phyloP scores from a whole-genome alignment of 2,888 invertebrate species.

The Adineta ricciae region DNA sequence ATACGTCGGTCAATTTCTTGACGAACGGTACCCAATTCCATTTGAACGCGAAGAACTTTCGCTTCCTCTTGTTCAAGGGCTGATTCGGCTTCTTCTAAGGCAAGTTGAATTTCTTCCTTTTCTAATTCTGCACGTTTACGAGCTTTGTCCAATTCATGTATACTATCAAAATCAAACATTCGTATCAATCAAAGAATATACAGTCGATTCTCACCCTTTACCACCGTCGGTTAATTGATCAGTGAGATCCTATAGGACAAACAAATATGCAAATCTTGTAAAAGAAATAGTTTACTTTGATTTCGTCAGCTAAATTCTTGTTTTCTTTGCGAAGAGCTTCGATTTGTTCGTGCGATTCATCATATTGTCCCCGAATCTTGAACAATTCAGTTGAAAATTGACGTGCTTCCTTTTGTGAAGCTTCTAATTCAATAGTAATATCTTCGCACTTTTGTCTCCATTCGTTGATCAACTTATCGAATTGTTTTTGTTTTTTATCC shows the following conservation, averaged over 20 bases:
- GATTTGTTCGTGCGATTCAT: slow-evolving; percentile 90
- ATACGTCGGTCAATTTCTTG: slow-evolving; percentile 96
- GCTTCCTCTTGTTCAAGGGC: slow-evolving; percentile 99
- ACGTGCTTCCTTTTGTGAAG: slow-evolving; percentile 97
- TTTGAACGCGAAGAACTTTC: slow-evolving; percentile 77
- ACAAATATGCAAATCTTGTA: not conserved
- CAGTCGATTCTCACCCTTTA: slow-evolving; percentile 56
- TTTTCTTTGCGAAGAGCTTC: slow-evolving; percentile 97
- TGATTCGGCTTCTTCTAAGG: slow-evolving; percentile 95
- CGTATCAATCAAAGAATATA: no score
- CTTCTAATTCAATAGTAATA: slow-evolving; percentile 89
- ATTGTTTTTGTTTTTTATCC: slow-evolving; percentile 99
- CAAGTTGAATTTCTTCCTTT: slow-evolving; percentile 97
- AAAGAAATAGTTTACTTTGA: slow-evolving; percentile 56
- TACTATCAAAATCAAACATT: slow-evolving; percentile 55
- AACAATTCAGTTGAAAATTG: slow-evolving; percentile 98
- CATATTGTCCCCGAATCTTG: slow-evolving; percentile 90
- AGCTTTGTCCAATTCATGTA: slow-evolving; percentile 97
- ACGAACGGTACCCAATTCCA: slow-evolving; percentile 93
- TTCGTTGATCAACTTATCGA: slow-evolving; percentile 98
- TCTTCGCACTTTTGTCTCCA: slow-evolving; percentile 99
- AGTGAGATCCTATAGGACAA: slow-evolving; percentile 63
- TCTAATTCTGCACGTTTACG: slow-evolving; percentile 96
- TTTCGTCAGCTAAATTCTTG: slow-evolving; percentile 86
- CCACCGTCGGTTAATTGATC: slow-evolving; percentile 99